These are phyloP conservation scores for Dipodomys merriami DNA, from an alignment of 2,113 vertebrate species.

Conservation along the genomic window DNA sequence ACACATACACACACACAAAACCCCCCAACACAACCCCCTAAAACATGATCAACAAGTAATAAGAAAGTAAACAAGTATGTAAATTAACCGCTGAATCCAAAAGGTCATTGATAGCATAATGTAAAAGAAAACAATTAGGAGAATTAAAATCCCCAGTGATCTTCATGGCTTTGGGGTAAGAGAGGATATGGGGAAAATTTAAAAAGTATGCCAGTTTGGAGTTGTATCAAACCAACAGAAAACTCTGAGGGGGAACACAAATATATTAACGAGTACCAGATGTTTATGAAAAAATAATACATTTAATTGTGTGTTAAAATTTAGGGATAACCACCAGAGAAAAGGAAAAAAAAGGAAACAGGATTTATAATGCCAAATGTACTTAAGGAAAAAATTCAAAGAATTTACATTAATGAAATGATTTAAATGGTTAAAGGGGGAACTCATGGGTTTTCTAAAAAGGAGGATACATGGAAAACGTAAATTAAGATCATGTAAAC, in stretches of 20 bases:
- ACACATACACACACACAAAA: no score
- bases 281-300: neutral
- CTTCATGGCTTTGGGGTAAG: neutral
- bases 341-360: neutral
- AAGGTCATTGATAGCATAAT: neutral
- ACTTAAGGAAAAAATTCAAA: neutral
- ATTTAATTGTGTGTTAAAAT: slow-evolving; percentile 9
- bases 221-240: slow-evolving; percentile 7
- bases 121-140: neutral
- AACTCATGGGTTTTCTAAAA: neutral
- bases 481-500: slow-evolving; percentile 3
- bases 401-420: neutral
- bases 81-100: neutral
- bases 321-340: neutral
- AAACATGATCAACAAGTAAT: neutral
- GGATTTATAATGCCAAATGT: neutral
- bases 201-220: neutral
- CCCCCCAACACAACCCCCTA: neutral
- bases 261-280: neutral
- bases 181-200: neutral
- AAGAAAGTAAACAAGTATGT: neutral
- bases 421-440: neutral
- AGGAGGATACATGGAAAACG: neutral
- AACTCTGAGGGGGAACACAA: neutral
- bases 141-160: slow-evolving; percentile 18